These are phyloP conservation scores for Cirrhinus mrigala DNA, from an alignment of 2,797 vertebrate genomes.

Conservation along the genomic window DNA sequence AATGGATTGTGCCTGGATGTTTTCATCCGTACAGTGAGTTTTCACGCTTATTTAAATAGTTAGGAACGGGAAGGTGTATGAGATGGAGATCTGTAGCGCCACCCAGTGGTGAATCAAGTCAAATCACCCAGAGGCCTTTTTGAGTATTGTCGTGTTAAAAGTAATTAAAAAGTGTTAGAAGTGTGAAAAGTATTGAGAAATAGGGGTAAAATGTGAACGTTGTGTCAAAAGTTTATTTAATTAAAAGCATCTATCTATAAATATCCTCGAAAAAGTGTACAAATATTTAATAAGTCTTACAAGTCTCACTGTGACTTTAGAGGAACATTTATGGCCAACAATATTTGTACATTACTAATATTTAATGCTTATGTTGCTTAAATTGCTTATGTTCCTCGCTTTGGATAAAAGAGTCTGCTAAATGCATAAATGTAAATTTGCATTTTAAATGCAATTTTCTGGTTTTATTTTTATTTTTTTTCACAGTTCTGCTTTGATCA, in stretches of 20 bases:
- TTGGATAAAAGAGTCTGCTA: neutral
- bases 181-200: neutral
- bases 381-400: neutral
- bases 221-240: neutral
- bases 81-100: slow-evolving; percentile 24
- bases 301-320: neutral
- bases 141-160: neutral
- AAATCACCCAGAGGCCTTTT: neutral
- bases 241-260: neutral
- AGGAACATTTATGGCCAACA: neutral
- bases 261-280: neutral
- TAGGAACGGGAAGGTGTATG: neutral
- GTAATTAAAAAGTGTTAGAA: neutral
- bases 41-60: neutral
- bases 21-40: neutral
- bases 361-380: neutral
- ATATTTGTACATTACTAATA: neutral
- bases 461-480: too few species aligned
- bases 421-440: too few species aligned
- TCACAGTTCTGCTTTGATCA: neutral
- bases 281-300: too few species aligned
- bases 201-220: neutral
- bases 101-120: slow-evolving; percentile 3
- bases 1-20: neutral
- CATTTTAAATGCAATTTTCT: too few species aligned